Percentiles rank a stretch among this genome's conserved stretches.
These are phyloP conservation scores for Phenganax marumi DNA, from an alignment of 92 coral and sea anemone species.

Conservation along the genomic window DNA sequence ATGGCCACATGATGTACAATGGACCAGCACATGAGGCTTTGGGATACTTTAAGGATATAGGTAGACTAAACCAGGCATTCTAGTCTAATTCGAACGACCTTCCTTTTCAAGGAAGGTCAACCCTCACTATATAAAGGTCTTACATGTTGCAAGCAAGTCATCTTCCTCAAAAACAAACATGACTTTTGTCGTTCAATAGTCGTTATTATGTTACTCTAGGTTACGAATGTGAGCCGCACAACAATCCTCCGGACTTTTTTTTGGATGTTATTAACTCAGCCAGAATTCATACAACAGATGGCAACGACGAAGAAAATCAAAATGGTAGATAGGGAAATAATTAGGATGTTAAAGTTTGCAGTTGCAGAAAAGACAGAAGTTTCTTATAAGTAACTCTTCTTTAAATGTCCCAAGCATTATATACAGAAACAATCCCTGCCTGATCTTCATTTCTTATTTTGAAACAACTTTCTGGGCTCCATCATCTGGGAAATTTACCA, in stretches of 20 bases:
- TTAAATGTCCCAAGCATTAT: neutral
- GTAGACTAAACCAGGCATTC: conserved; percentile 41
- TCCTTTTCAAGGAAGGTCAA: too few species aligned
- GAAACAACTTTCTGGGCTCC: neutral
- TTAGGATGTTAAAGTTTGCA: neutral
- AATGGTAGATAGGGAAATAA: neutral
- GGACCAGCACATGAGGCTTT: conserved; percentile 73
- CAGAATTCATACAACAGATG: conserved; percentile 29
- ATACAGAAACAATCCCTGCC: neutral
- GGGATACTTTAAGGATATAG: conserved; percentile 75
- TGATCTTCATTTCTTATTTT: too few species aligned
- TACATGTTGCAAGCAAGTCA: too few species aligned
- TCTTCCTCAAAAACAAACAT: too few species aligned
- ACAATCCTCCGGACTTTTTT: conserved; percentile 91
- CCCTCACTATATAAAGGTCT: too few species aligned
- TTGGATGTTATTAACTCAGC: conserved; percentile 70
- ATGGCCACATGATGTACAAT: conserved; percentile 84
- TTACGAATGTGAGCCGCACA: conserved; percentile 78
- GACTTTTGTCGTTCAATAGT: neutral
- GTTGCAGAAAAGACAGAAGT: too few species aligned
- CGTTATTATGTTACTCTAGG: conserved; percentile 42
- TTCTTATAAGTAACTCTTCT: too few species aligned
- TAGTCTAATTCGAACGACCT: neutral
- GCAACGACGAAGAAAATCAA: conserved; percentile 8
- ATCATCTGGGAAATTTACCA: neutral